Percentiles rank a stretch among this genome's conserved stretches.
Conservation (phyloP, 2,888 invertebrate genomes). For the Galeruca laticollis region DNA sequence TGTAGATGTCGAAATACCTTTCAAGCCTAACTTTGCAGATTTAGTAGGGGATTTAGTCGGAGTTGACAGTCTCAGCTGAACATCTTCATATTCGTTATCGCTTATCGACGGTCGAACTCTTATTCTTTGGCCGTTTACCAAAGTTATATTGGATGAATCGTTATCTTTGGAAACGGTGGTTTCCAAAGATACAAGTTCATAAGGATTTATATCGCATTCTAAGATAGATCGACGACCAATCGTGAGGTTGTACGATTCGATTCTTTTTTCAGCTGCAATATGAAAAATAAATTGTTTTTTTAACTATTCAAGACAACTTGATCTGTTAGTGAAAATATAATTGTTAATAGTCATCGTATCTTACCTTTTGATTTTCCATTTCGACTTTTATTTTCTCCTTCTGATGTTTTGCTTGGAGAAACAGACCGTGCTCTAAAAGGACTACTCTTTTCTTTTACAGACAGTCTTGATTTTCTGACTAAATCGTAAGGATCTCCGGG, state of each 20-base stretch:
- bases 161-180: conserved; percentile 47
- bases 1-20: conserved; percentile 22
- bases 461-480: conserved; percentile 82
- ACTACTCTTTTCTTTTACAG: conserved; percentile 67
- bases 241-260: conserved; percentile 50
- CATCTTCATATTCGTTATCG: conserved; percentile 60
- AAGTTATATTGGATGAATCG: conserved; percentile 55
- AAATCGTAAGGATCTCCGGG: conserved; percentile 85
- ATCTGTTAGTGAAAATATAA: too few species aligned
- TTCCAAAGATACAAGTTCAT: conserved; percentile 77
- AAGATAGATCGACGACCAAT: conserved; percentile 77
- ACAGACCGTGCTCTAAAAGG: conserved; percentile 66
- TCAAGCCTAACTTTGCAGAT: conserved; percentile 21
- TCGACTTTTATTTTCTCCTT: conserved; percentile 46
- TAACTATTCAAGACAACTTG: background rate
- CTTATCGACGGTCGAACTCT: conserved; percentile 61
- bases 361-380: conserved; percentile 60
- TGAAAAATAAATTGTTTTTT: conserved; percentile 9
- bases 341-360: background rate
- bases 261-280: conserved; percentile 43
- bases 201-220: conserved; percentile 87
- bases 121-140: conserved; percentile 65
- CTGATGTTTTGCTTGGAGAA: conserved; percentile 60
- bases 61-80: conserved; percentile 49
- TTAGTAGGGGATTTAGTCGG: conserved; percentile 62